Conservation (phyloP, 2,797 vertebrate genomes). For the Enoplosus armatus region DNA sequence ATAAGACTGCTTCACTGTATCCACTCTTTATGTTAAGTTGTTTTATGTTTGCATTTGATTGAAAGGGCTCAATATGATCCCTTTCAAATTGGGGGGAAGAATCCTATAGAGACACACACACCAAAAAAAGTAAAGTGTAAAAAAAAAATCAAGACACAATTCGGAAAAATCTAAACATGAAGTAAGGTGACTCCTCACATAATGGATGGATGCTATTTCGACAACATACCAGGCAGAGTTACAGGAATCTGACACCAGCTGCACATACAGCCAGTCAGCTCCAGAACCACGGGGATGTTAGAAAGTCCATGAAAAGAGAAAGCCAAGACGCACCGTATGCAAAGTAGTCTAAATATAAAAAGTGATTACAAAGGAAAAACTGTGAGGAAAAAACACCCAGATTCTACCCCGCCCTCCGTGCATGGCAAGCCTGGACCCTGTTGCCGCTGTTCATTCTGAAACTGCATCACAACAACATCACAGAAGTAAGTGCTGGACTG, state of each 20-base stretch:
- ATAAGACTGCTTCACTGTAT: constrained; percentile 36
- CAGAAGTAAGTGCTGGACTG: not conserved
- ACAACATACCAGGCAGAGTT: constrained; percentile 1
- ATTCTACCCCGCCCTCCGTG: not conserved
- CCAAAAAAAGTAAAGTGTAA: not conserved
- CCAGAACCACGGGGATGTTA: not conserved
- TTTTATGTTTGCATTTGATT: not conserved
- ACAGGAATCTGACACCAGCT: constrained; percentile 30
- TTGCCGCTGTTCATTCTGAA: not conserved
- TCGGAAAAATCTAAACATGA: not conserved
- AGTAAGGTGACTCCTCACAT: constrained; percentile 12
- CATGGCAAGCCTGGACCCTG: not conserved
- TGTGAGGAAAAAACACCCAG: no score
- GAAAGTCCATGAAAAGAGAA: not conserved
- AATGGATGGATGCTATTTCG: not conserved
- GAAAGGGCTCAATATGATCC: not conserved
- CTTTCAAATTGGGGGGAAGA: no score
- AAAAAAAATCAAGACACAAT: not conserved
- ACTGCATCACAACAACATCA: not conserved
- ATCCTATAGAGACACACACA: not conserved
- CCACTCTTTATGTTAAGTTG: not conserved
- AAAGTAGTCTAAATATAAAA: not conserved
- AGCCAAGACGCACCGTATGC: not conserved
- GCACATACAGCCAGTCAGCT: not conserved
- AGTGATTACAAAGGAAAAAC: not conserved